Evolutionary conservation across 2,797 vertebrate genomes (phyloP), one percentile per base, ranked within the genome.

Genomic region (Smutsia temminckii): DNA sequence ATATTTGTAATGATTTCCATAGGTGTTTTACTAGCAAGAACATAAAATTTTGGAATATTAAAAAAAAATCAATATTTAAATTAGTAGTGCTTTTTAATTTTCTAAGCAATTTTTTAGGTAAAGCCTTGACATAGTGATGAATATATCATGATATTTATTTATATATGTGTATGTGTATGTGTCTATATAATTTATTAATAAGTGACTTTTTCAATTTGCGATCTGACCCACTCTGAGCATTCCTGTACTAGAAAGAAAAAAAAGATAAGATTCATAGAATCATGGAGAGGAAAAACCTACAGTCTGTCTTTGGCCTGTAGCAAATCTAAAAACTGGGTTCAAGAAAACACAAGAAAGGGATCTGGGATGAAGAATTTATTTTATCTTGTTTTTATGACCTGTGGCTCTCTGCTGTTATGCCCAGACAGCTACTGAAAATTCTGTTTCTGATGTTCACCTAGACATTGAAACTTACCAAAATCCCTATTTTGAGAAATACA

Each of bases 401-500:
- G 12, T 72, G 71, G 42, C 46, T 95, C 37, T 80, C n/a, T 83
- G 46, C 23, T 79, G 46, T 49, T 75, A 85, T 93, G 18, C 14
- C 74, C 71, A 95, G 85, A 90, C 8, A 85, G 6, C 23, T 93
- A 16, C 85, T 91, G 63, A 78, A 94, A 91, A 61, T 83, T 88
- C 21, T 85, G 0, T 80, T 94, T 90, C 40, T 83, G 46, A 85
- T 94, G 27, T 61, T 95, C 51, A 92, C 23, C 40, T 53, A 93
- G n/a, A 85, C 29, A 34, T 29, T 68, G 25, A 86, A 72, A 77
- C 53, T 77, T 49, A 78, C 13, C 32, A 5, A 25, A 46, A 93
- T 94, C 13, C 8, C 77, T 91, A 92, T 93, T 96, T 93, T 92
- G 57, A 93, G 63, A 90, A 95, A 74, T 42, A 34, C 18, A 53